Evolutionary conservation across 2,888 invertebrate genomes (phyloP), one percentile per base, ranked within the genome.

Genomic region (Nomada goodeniana): DNA sequence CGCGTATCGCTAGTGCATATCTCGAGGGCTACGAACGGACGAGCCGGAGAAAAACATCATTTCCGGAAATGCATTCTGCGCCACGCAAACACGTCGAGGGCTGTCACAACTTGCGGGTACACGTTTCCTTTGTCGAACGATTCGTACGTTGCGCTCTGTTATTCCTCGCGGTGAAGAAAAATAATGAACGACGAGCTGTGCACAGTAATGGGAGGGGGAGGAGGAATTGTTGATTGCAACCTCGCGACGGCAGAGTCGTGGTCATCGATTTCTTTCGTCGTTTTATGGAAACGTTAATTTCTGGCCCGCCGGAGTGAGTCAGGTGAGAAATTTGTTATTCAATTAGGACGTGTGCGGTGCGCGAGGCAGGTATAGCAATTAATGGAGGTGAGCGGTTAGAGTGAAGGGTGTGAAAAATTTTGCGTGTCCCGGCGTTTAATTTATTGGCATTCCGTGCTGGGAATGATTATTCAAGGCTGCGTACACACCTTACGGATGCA

Each of bases 1-100:
- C 64, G 70, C 64, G 55, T 69, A 74, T 65, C n/a, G 23, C 18
- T 0, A 36, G 36, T 36, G 7, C 47, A 10, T 55, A 10, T 20
- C n/a, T 20, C n/a, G 11, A 55, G 55, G 15, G 3, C 47, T 13
- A 11, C 47, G 50, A 5, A 68, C 20, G 50, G 7, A 68, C 20
- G 23, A 55, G 47, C 47, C 7, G 15, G 53, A 69, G 26, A 57
- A 18, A 55, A 68, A 55, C 55, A 69, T 44, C 44, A n/a, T 52
- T 4, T 36, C 3, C 15, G 67, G 23, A 52, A 68, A 68, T 55
- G 42, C 7, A 7, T 65, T 50, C 26, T n/a, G 3, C 5, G 20
- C 11, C 23, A 15, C 13, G 15, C 10, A n/a, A 47, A 59, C 59
- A 59, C 47, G n/a, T 55, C 15, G 20, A 1, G 42, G 13, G 20